Percentiles rank a stretch among this genome's conserved stretches.
Evolutionary conservation across 2,888 invertebrate species (phyloP).

Genomic region (Machimus rusticus): DNA sequence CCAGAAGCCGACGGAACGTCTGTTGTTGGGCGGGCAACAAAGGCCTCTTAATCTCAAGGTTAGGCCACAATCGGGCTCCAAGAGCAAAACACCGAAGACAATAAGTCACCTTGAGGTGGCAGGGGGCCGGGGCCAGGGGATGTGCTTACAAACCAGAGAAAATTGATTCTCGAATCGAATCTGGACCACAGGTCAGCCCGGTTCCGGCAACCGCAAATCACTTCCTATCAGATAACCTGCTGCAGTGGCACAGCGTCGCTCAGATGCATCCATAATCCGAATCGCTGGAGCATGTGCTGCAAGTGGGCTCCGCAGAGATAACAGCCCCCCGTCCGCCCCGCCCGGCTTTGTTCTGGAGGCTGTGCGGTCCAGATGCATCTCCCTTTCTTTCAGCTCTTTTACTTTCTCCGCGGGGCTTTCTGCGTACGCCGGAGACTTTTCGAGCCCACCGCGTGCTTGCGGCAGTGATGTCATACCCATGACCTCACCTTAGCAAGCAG

Average conservation of each 20-base stretch:
- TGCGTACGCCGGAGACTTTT: neutral
- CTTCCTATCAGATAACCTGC: constrained; percentile 31
- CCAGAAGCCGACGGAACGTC: constrained; percentile 7
- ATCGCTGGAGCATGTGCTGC: neutral
- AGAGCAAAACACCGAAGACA: neutral
- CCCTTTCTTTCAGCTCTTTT: neutral
- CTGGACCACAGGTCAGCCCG: constrained; percentile 1
- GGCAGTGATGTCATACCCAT: neutral
- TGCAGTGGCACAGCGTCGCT: neutral
- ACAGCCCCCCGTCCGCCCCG: neutral
- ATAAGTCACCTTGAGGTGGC: constrained; percentile 7
- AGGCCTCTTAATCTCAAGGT: constrained; percentile 28
- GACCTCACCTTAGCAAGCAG: neutral
- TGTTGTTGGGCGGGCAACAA: neutral
- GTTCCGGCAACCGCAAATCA: constrained; percentile 16
- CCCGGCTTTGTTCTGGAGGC: neutral
- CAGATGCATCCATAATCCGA: neutral
- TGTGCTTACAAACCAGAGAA: constrained; percentile 5
- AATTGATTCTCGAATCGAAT: constrained; percentile 21
- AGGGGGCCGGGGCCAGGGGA: neutral
- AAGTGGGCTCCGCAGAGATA: neutral
- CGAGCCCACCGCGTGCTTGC: neutral
- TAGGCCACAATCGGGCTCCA: neutral
- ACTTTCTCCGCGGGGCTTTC: constrained; percentile 12
- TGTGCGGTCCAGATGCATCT: neutral